These are phyloP conservation scores for Scarus forsteni DNA, from an alignment of 2,797 vertebrate genomes.

Conservation along the genomic window DNA sequence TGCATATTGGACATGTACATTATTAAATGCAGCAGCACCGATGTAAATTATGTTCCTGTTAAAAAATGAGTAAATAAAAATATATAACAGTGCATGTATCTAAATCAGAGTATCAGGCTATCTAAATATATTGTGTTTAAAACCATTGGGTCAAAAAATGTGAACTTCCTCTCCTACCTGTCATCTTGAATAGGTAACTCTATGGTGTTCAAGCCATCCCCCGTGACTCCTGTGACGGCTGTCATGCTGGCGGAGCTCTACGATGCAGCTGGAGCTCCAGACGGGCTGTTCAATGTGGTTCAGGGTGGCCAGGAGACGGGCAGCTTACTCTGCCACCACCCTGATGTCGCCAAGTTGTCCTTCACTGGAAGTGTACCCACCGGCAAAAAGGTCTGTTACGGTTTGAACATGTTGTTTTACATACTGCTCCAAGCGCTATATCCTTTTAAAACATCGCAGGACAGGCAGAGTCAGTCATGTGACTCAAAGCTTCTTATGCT, in stretches of 20 bases:
- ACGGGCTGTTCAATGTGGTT: constrained; percentile 94
- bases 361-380: constrained; percentile 97
- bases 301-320: constrained; percentile 93
- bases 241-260: constrained; percentile 94
- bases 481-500: no score
- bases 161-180: neutral
- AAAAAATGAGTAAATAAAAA: no score
- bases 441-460: no score
- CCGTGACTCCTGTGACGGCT: constrained; percentile 91
- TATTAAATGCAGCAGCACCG: no score
- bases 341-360: constrained; percentile 92
- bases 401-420: no score
- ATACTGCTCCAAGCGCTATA: no score
- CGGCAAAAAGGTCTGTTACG: constrained; percentile 89
- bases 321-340: constrained; percentile 92
- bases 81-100: no score
- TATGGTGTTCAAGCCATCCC: constrained; percentile 97
- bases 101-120: no score
- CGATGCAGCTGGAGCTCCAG: constrained; percentile 88
- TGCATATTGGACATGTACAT: no score
- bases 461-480: no score
- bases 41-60: no score
- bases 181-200: constrained; percentile 88
- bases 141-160: neutral
- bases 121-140: no score